These are phyloP conservation scores for Rhipidura dahli DNA, from an alignment of 2,113 vertebrate genomes.

Conservation along the genomic window DNA sequence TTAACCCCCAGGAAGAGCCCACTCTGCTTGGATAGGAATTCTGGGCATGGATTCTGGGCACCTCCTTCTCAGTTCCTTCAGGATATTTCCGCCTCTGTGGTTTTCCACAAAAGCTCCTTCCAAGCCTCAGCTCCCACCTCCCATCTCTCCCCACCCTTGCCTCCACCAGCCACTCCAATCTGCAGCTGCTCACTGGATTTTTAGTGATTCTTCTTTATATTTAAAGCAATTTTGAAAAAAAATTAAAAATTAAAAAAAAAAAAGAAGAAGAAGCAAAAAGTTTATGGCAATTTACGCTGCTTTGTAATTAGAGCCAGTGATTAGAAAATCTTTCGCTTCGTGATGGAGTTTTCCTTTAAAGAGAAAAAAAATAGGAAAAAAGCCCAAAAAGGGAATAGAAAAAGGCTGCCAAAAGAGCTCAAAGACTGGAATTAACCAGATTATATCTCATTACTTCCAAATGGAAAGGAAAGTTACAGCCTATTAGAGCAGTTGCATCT, in stretches of 20 bases:
- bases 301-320: conserved; percentile 70
- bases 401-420: conserved; percentile 60
- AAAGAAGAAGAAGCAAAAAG: neutral
- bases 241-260: neutral
- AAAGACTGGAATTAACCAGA: conserved; percentile 73
- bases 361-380: neutral
- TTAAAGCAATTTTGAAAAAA: conserved; percentile 12
- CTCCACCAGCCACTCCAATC: neutral
- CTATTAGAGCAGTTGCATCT: conserved; percentile 58
- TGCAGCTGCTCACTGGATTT: conserved; percentile 59
- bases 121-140: neutral
- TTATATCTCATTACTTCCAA: conserved; percentile 73
- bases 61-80: neutral
- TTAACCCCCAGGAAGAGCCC: neutral
- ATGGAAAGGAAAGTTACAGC: conserved; percentile 55
- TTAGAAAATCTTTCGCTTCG: conserved; percentile 47
- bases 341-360: conserved; percentile 55
- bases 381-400: conserved; percentile 31
- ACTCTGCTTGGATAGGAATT: neutral
- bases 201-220: conserved; percentile 57
- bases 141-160: neutral
- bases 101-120: neutral
- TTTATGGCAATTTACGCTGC: conserved; percentile 52
- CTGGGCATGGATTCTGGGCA: neutral
- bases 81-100: neutral